Evolutionary conservation across 2,888 invertebrate genomes (phyloP), one percentile per base, ranked within the genome.

Genomic region (Cosmia trapezina): DNA sequence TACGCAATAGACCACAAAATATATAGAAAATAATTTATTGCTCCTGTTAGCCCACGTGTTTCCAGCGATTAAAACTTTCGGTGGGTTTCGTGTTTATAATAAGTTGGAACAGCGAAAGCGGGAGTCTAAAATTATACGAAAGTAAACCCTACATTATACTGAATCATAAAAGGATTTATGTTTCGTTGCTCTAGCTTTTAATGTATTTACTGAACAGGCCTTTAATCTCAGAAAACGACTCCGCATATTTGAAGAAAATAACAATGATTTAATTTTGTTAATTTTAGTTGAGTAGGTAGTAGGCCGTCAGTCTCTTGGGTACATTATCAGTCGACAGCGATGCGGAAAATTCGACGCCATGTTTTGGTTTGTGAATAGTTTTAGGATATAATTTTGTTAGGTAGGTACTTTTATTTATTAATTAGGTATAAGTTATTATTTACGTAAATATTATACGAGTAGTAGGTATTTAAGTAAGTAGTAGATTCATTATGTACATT

Each of bases 41-140:
- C n/a, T 45, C 11, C 41, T 53, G 28, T 59, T 59, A 59, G 4
- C 51, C 54, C 37, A 61, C 64, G 51, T 65, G 53, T 62, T 68
- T 70, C 28, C 56, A 73, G 69, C 22, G 73, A 82, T 70, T 70
- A 57, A 33, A 82, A 80, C 64, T 77, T 81, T 41, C 28, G 53
- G 64, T 41, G 60, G 73, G 73, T 73, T 82, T 73, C 41, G 67
- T 83, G 64, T 78, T 82, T 65, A 61, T 82, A 82, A 78, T 65
- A 60, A 78, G 56, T 70, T 80, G 11, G 28, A 28, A 49, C 60
- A 67, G 59, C 47, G 53, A 60, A 70, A 59, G 53, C 33, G 59
- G 33, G 11, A 33, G 19, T 59, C 67, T 80, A 57, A 73, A 70
- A 70, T 78, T 80, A 77, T 77, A 61, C 66, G 49, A 70, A 64